Evolutionary conservation across 1,140 invertebrate genomes (phyloP).

Genomic region (Neelides sp.): DNA sequence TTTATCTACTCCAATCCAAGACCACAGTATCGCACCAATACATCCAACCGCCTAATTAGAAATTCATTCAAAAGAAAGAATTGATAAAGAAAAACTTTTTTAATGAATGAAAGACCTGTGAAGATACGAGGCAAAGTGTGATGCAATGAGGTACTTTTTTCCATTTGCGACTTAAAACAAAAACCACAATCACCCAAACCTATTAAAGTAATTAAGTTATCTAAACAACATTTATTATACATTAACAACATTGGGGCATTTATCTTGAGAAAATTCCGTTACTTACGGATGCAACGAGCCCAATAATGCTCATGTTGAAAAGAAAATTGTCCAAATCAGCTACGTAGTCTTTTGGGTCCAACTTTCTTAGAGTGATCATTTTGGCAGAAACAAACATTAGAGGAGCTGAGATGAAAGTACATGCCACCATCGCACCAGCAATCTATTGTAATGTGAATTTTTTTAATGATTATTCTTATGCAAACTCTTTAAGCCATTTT

Average conservation of each 20-base stretch:
- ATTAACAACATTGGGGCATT: not conserved
- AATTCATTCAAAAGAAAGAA: not conserved
- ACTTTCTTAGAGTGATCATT: constrained; percentile 63
- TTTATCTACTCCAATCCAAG: constrained; percentile 38
- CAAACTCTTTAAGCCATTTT: constrained; percentile 23
- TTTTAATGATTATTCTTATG: not conserved
- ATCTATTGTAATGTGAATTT: constrained; percentile 44
- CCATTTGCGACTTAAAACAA: constrained; percentile 61
- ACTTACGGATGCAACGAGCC: constrained; percentile 53
- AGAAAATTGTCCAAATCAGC: constrained; percentile 62
- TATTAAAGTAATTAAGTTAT: constrained; percentile 28
- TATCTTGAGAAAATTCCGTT: too few relatives aligned
- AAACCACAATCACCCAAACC: constrained; percentile 64
- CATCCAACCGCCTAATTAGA: constrained; percentile 42
- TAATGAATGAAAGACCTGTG: constrained; percentile 50
- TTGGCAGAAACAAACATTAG: constrained; percentile 90
- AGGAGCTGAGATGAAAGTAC: constrained; percentile 84
- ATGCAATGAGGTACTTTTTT: constrained; percentile 67
- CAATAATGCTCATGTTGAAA: constrained; percentile 67
- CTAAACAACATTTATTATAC: not conserved
- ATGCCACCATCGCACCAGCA: constrained; percentile 80
- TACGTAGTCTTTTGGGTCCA: constrained; percentile 54
- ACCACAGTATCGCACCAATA: constrained; percentile 57
- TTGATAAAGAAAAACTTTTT: constrained; percentile 11
- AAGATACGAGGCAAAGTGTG: constrained; percentile 59